These are phyloP conservation scores for Lysiphlebus fabarum DNA, from an alignment of 1,140 invertebrate species.

Conservation along the genomic window DNA sequence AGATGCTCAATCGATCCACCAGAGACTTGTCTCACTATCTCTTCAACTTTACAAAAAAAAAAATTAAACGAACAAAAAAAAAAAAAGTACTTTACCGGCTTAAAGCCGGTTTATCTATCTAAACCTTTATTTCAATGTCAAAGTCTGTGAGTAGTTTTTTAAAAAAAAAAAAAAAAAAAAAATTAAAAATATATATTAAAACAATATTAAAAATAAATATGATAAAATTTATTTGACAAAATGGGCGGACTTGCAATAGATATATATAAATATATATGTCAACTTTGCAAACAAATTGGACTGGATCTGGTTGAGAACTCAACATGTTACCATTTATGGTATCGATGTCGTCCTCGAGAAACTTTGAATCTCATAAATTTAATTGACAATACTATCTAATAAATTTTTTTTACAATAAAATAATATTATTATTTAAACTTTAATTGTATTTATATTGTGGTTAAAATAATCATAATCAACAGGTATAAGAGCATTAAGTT, in stretches of 20 bases:
- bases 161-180: neutral
- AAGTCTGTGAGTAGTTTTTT: neutral
- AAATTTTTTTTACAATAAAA: too few species aligned
- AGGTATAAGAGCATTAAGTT: too few species aligned
- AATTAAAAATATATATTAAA: neutral
- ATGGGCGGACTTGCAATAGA: slow-evolving; percentile 15
- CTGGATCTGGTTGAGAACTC: slow-evolving; percentile 13
- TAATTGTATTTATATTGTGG: too few species aligned
- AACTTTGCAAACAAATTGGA: neutral
- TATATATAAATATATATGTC: neutral
- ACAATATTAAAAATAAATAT: neutral
- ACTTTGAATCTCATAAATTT: slow-evolving; percentile 15
- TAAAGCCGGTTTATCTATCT: too few species aligned
- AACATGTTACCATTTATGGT: slow-evolving; percentile 32
- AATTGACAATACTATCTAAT: neutral
- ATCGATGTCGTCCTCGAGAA: slow-evolving; percentile 25
- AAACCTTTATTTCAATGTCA: too few species aligned
- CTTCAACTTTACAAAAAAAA: neutral
- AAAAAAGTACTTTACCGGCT: neutral
- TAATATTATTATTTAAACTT: too few species aligned
- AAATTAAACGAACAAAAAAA: neutral
- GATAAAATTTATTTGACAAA: neutral
- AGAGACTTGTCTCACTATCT: neutral
- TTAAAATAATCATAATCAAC: too few species aligned
- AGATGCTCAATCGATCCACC: slow-evolving; percentile 11